A percentile compares a stretch with the other conserved stretches of the same genome.
phyloP scores from a whole-genome alignment of 2,888 invertebrate genomes.

The Eupithecia dodoneata region DNA sequence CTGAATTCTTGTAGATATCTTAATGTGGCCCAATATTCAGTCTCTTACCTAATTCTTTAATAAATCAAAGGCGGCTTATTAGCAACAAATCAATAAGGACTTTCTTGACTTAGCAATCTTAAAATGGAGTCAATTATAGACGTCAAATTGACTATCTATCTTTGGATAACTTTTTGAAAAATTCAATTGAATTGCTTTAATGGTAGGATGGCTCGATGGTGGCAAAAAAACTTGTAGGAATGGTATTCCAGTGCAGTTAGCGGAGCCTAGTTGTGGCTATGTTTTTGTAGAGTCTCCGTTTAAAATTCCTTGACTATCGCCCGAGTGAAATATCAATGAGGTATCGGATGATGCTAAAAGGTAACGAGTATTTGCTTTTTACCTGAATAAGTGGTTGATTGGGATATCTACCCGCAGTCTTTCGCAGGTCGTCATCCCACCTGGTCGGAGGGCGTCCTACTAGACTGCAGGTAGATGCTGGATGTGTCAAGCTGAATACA shows the following conservation, averaged over 20 bases:
- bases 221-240: slow-evolving; percentile 57
- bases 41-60: background rate
- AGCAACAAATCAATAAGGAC: slow-evolving; percentile 19
- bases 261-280: background rate
- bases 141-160: slow-evolving; percentile 45
- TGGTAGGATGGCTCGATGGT: slow-evolving; percentile 55
- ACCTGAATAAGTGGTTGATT: background rate
- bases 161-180: slow-evolving; percentile 54
- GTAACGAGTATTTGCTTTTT: background rate
- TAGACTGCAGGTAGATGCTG: too few species aligned
- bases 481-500: too few species aligned
- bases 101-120: slow-evolving; percentile 33
- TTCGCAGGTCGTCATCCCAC: too few species aligned
- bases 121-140: slow-evolving; percentile 53
- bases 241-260: slow-evolving; percentile 34
- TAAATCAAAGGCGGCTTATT: background rate
- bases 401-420: background rate
- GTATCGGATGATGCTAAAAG: background rate
- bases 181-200: slow-evolving; percentile 70
- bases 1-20: too few species aligned
- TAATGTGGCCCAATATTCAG: background rate
- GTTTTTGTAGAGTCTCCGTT: slow-evolving; percentile 21
- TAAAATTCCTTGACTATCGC: slow-evolving; percentile 27
- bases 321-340: slow-evolving; percentile 27
- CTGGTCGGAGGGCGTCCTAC: too few species aligned